phyloP scores from a whole-genome alignment of 2,113 vertebrate species.

The Porphyrio hochstetteri region DNA sequence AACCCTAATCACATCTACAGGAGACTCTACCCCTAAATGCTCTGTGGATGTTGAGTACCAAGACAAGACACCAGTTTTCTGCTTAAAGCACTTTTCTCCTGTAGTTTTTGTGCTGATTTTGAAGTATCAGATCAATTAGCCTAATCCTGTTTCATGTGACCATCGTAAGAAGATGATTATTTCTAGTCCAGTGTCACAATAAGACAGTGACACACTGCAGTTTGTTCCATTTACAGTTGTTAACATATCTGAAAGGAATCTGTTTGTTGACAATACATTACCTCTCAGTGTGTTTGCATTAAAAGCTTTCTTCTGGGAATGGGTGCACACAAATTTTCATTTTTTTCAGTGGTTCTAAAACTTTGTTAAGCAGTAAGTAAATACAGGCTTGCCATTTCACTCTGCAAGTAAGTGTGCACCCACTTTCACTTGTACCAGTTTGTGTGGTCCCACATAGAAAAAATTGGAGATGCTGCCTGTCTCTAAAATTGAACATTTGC shows the following conservation, averaged over 20 bases:
- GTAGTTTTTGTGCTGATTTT: not conserved
- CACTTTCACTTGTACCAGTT: not conserved
- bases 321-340: not conserved
- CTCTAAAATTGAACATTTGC: not conserved
- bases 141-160: not conserved
- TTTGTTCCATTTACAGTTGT: not conserved
- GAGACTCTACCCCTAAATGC: not conserved
- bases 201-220: not conserved
- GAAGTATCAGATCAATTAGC: not conserved
- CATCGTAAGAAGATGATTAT: not conserved
- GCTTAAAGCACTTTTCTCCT: not conserved
- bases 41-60: not conserved
- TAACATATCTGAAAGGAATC: not conserved
- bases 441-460: not conserved
- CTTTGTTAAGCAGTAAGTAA: not conserved
- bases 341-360: not conserved
- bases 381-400: not conserved
- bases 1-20: not conserved
- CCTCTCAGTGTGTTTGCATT: not conserved
- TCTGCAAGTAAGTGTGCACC: not conserved
- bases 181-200: not conserved
- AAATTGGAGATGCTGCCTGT: not conserved
- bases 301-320: not conserved
- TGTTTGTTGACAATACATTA: not conserved
- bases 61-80: not conserved